A percentile compares a stretch with the other conserved stretches of the same genome.
Conservation (phyloP, 1,140 invertebrate genomes). For the Rhopalosiphum padi region DNA sequence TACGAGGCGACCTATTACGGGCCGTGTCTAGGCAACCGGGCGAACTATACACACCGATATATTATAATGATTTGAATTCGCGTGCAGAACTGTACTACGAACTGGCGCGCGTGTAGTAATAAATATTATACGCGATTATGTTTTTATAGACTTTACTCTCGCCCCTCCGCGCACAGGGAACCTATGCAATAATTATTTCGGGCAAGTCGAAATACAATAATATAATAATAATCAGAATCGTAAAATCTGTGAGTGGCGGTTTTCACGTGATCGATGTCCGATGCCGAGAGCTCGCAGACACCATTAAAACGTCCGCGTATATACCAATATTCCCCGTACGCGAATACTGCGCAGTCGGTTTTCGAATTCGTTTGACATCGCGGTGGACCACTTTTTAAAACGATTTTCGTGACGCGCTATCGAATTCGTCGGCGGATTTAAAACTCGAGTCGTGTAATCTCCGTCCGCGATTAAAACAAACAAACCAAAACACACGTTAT, state of each 20-base stretch:
- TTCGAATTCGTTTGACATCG: neutral
- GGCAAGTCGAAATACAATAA: neutral
- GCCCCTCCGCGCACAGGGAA: neutral
- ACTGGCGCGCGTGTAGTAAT: neutral
- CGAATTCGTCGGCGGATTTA: neutral
- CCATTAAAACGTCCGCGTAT: neutral
- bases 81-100: neutral
- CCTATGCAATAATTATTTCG: neutral
- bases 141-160: neutral
- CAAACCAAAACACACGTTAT: neutral
- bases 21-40: neutral
- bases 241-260: neutral
- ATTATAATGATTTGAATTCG: neutral
- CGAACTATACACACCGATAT: neutral
- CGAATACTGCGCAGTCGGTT: neutral
- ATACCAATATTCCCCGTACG: neutral
- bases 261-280: neutral
- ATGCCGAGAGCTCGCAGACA: neutral
- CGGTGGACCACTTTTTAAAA: neutral
- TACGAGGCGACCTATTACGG: neutral
- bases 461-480: neutral
- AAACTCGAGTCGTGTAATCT: neutral
- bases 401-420: neutral
- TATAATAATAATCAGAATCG: neutral
- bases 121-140: neutral